Evolutionary conservation across 2,888 invertebrate species (phyloP).

Genomic region (Leptopilina drosophilae): DNA sequence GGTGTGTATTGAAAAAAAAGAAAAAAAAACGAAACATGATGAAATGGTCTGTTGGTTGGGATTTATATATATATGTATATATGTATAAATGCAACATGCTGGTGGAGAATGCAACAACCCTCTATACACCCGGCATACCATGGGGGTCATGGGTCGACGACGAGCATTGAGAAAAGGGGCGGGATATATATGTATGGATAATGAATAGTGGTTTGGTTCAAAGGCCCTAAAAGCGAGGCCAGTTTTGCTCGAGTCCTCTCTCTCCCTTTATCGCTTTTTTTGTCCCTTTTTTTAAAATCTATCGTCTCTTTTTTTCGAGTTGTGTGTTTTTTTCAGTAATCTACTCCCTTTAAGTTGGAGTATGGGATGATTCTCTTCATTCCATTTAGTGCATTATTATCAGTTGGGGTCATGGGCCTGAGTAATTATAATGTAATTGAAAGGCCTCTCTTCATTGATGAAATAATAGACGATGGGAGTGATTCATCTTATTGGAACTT

Average conservation of each 20-base stretch:
- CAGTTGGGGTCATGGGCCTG: slow-evolving; percentile 20
- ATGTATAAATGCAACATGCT: background rate
- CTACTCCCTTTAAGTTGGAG: background rate
- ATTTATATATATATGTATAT: slow-evolving; percentile 25
- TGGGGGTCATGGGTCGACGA: slow-evolving; percentile 35
- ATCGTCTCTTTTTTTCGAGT: background rate
- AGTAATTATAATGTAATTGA: slow-evolving; percentile 39
- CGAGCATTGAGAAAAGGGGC: slow-evolving; percentile 25
- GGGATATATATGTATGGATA: slow-evolving; percentile 27
- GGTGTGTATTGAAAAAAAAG: slow-evolving; percentile 9
- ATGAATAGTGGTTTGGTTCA: slow-evolving; percentile 34
- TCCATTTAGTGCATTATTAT: slow-evolving; percentile 2
- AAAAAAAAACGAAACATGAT: slow-evolving; percentile 24
- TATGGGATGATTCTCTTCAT: slow-evolving; percentile 1
- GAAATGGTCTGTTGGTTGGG: slow-evolving; percentile 36
- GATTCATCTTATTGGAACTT: slow-evolving; percentile 36
- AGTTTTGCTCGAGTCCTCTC: background rate
- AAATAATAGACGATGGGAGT: slow-evolving; percentile 12
- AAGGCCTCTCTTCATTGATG: slow-evolving; percentile 3
- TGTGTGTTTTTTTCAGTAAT: slow-evolving; percentile 1
- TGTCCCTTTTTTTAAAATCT: background rate
- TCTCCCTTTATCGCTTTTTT: background rate
- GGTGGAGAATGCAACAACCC: slow-evolving; percentile 29
- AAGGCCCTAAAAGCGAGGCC: slow-evolving; percentile 35
- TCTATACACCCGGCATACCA: slow-evolving; percentile 6